Evolutionary conservation across 2,888 invertebrate genomes (phyloP), one percentile per base, ranked within the genome.

Genomic region (Horisme vitalbata): DNA sequence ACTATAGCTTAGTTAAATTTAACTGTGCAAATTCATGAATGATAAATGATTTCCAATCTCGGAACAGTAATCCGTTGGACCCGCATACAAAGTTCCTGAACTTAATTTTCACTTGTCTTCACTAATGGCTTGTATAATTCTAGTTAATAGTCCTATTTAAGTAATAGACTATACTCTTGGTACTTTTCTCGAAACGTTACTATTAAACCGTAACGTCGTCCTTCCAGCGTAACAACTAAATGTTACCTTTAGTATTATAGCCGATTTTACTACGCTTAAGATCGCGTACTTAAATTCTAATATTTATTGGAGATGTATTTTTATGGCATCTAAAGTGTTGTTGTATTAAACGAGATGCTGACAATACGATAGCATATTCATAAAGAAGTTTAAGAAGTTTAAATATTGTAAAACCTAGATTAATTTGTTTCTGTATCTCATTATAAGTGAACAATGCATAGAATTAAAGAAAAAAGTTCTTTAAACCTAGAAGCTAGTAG

Each of bases 41-140:
- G 24, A 24, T 5, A 7, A 3, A 3, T 7, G 3, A 9, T 24
- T 3, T 7, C 10, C 4, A n/a, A n/a, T 23, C 23, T 23, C 18
- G 18, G 18, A 34, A 32, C 13, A 21, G n/a, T 28, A 52, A 13
- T 45, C 28, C 33, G 31, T 35, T 28, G 33, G 24, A 50, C 65
- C 66, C 67, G 67, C 63, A 67, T 67, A 54, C 55, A 57, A 66
- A 63, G 53, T 61, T 65, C 33, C 28, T 6, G 10, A 59, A 24
- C 57, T 56, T 27, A 53, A 34, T 43, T 49, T 10, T 26, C 35
- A 21, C n/a, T n/a, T n/a, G n/a, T n/a, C n/a, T 35, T 46, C 11
- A 31, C 24, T 26, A 45, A 20, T 26, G 15, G 7, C 18, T 26
- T 14, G 35, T 51, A 47, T 52, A 53, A 58, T 57, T 60, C 57